Base-by-base conservation (phyloP, 2,797 vertebrate genomes). In the Scomberomorus guttatus region DNA sequence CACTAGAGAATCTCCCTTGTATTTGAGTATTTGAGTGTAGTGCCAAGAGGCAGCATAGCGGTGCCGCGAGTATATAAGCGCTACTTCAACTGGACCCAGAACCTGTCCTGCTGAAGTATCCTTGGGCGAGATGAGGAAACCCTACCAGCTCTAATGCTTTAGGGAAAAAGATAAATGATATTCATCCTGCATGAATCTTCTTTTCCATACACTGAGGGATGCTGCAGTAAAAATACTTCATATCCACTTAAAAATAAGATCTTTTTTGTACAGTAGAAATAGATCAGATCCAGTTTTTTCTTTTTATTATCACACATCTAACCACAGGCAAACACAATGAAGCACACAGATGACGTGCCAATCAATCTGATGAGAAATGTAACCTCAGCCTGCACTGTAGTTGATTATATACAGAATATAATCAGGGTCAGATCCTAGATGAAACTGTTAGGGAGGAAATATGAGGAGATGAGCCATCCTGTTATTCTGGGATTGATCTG, bases 371-470 rank as follows among this genome's bases (percentile, higher is more conserved):
- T 72, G 17, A 18, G 6, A 29, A 29, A 69, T n/a, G 2, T 6
- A 51, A 32, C 22, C 50, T 44, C 32, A 24, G 42, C 29, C 59
- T 52, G 32, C 62, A 37, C 48, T 60, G 22, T 11, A 11, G 46
- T 32, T 59, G 20, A 60, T 77, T 22, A 62, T 3, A 32, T 4
- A 34, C 54, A 61, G 60, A 83, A 75, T 60, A 34, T 39, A 51
- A 29, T 24, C 39, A 32, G 65, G 72, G 34, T 65, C 65, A 62
- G 57, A 61, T 46, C 46, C 27, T 46, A 37, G 68, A 27, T 68
- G 65, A 78, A 39, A 52, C 76, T 61, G 34, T 71, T 44, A 75
- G 64, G 44, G 72, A 83, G 86, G 83, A 79, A 80, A 63, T 7
- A 46, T 25, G 72, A 56, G 78, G 57, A 70, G 72, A 83, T 74